phyloP scores from a whole-genome alignment of 2,888 invertebrate genomes.

The Caenorhabditis auriculariae region DNA sequence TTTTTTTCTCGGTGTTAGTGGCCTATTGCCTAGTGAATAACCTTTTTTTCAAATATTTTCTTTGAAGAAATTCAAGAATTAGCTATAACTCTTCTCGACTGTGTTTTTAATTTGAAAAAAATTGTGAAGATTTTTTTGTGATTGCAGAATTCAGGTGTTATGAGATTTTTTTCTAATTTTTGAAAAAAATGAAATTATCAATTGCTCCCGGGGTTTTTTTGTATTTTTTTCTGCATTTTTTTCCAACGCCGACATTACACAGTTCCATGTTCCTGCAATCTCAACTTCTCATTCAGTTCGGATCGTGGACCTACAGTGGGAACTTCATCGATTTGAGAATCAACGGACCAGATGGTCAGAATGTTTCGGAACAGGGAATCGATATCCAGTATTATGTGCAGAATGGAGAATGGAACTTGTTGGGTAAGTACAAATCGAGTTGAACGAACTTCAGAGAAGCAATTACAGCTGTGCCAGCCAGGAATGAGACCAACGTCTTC shows the following conservation, averaged over 20 bases:
- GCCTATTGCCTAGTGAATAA: no score
- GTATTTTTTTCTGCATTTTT: no score
- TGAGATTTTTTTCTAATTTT: no score
- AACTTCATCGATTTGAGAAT: conserved; percentile 77
- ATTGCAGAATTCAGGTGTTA: no score
- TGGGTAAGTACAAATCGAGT: conserved; percentile 64
- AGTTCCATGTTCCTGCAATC: conserved; percentile 8
- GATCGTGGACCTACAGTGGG: conserved; percentile 98
- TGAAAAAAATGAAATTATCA: no score
- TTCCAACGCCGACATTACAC: not conserved
- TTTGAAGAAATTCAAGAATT: no score
- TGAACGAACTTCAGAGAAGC: not conserved
- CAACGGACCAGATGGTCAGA: conserved; percentile 41
- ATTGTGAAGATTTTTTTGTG: no score
- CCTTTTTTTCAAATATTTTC: no score
- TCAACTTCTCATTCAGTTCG: conserved; percentile 73
- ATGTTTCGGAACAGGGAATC: conserved; percentile 43
- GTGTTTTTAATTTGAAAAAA: no score
- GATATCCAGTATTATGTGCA: conserved; percentile 83
- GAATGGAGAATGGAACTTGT: conserved; percentile 98
- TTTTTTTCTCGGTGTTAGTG: no score
- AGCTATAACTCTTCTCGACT: no score
- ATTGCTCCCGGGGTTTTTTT: no score
- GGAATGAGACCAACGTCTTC: conserved; percentile 75
- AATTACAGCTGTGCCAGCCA: conserved; percentile 43